Evolutionary conservation across 2,797 vertebrate genomes (phyloP), one percentile per base, ranked within the genome.

Genomic region (Pseudopleuronectes americanus): DNA sequence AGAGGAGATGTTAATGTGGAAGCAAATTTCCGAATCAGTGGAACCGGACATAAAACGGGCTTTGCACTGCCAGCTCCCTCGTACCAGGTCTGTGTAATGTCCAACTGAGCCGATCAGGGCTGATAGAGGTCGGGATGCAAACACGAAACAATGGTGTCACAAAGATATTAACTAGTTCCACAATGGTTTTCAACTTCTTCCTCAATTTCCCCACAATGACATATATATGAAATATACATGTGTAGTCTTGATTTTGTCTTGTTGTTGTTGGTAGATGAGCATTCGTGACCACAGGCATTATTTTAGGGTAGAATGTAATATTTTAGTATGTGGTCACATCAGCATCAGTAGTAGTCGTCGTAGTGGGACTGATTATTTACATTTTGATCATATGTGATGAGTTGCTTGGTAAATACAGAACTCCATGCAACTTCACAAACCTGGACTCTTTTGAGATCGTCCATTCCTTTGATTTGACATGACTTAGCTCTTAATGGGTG

Each of bases 381-480:
- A 63, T 59, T 67, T 52, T 53, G 53, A 62, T 16, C 10, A 13
- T 23, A 21, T 48, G 38, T 64, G 5, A 23, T 17, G 2, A 22
- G 31, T 38, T 55, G 3, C 63, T 26, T 10, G 13, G 19, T 49
- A 49, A 59, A 54, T 60, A 45, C 43, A 68, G 64, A 64, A 36
- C 43, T 66, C 59, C 19, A 61, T 49, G 51, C 57, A 57, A 51
- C 38, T 70, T 26, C 21, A 21, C 1, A 28, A 31, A 14, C 8
- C 13, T 4, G 17, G 22, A 41, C n/a, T 52, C 21, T 33, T 52
- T 49, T 22, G 14, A 13, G 26, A 31, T 8, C 38, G 43, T 61
- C 64, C 45, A 54, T 76, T 57, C 56, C 47, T 71, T 82, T 76
- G 83, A 84, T 81, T 77, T 80, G 65, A 71, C 71, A 58, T 73